Percentiles rank a stretch among this genome's conserved stretches.
phyloP scores from a whole-genome alignment of 2,797 vertebrate genomes.

The Mycteria americana region DNA sequence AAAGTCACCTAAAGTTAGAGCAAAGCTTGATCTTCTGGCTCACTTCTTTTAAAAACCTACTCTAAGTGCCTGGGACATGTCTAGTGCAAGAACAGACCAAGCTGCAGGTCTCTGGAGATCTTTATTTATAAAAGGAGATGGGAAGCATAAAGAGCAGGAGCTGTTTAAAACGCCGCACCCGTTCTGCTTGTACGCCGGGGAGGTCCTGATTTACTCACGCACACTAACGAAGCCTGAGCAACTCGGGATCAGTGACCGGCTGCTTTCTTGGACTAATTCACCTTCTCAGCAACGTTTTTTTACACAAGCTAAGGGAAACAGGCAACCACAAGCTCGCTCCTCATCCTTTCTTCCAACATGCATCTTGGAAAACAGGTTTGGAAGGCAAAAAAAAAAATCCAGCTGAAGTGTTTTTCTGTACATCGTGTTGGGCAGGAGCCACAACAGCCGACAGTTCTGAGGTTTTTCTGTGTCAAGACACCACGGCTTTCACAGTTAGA shows the following conservation, averaged over 20 bases:
- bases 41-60: not conserved
- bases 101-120: not conserved
- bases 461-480: not conserved
- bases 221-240: too few relatives aligned
- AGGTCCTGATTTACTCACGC: not conserved
- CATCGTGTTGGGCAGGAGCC: not conserved
- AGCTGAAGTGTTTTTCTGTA: not conserved
- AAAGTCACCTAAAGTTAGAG: not conserved
- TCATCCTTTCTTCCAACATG: not conserved
- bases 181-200: fast-evolving
- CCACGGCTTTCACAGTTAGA: not conserved
- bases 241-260: fast-evolving
- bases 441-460: not conserved
- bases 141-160: not conserved
- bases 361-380: not conserved
- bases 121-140: not conserved
- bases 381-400: not conserved
- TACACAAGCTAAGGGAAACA: not conserved
- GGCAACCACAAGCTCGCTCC: not conserved
- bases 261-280: not conserved
- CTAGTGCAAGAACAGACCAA: too few relatives aligned
- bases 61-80: fast-evolving
- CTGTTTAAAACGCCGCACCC: not conserved
- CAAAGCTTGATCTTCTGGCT: not conserved
- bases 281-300: too few relatives aligned